phyloP scores from a whole-genome alignment of 2,888 invertebrate genomes.

The Limnephilus auricula region DNA sequence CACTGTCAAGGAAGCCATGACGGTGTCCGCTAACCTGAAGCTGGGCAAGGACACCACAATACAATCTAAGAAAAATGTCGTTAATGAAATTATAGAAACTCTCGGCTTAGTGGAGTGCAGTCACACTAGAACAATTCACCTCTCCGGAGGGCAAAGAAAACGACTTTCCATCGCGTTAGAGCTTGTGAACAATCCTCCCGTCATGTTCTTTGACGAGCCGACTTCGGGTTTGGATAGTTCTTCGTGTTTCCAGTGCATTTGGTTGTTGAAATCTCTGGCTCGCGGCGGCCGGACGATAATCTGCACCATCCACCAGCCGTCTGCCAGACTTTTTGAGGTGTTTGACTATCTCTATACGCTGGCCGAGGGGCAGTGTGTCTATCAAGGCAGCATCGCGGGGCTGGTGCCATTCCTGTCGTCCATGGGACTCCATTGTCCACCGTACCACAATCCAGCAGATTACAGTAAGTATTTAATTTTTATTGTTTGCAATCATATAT shows the following conservation, averaged over 20 bases:
- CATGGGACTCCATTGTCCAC: constrained; percentile 92
- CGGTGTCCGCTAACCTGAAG: constrained; percentile 95
- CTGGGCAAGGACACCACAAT: constrained; percentile 87
- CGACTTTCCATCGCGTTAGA: constrained; percentile 94
- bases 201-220: constrained; percentile 98
- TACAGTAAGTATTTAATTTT: constrained; percentile 79
- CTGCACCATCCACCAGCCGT: constrained; percentile 98
- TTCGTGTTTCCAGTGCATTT: constrained; percentile 95
- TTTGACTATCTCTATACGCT: constrained; percentile 95
- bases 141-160: constrained; percentile 95
- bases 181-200: constrained; percentile 96
- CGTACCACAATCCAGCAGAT: constrained; percentile 98
- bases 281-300: constrained; percentile 94
- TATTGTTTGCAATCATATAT: not conserved
- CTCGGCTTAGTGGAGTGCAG: constrained; percentile 88
- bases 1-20: constrained; percentile 94
- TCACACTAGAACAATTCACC: constrained; percentile 87
- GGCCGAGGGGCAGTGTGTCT: constrained; percentile 95
- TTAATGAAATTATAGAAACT: constrained; percentile 91
- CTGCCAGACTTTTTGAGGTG: constrained; percentile 96
- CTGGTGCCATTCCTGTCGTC: constrained; percentile 92
- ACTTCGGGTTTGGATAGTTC: constrained; percentile 96
- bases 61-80: constrained; percentile 86
- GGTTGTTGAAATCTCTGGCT: constrained; percentile 91
- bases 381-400: constrained; percentile 89